These are phyloP conservation scores for Axea sp. DNA, from an alignment of 2,888 invertebrate species.

Conservation along the genomic window DNA sequence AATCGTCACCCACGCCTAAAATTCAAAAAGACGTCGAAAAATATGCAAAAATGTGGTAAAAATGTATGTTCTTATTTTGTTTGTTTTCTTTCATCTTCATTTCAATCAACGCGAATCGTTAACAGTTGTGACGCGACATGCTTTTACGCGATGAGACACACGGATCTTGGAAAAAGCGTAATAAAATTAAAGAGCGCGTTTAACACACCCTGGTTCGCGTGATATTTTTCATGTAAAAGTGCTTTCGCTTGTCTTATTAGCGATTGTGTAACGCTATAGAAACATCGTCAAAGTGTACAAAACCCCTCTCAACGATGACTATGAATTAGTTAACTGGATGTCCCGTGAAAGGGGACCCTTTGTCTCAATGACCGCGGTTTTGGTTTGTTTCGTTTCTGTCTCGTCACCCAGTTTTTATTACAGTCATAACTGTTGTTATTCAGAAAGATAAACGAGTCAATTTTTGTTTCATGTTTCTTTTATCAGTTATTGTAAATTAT, in stretches of 20 bases:
- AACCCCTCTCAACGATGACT: constrained; percentile 60
- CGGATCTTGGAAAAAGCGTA: constrained; percentile 45
- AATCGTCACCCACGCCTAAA: constrained; percentile 16
- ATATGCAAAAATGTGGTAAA: constrained; percentile 54
- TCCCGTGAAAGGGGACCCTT: constrained; percentile 18
- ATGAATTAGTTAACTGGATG: constrained; percentile 62
- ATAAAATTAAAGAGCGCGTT: constrained; percentile 56
- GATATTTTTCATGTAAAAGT: constrained; percentile 49
- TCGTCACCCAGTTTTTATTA: too few species aligned
- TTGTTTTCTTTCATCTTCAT: background rate
- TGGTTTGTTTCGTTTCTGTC: too few species aligned
- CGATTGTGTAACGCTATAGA: constrained; percentile 63
- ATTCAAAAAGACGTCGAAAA: constrained; percentile 56
- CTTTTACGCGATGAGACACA: constrained; percentile 31
- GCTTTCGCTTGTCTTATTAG: constrained; percentile 43
- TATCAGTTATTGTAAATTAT: too few species aligned
- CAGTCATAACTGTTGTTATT: too few species aligned
- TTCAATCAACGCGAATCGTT: constrained; percentile 10
- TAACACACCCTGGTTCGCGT: constrained; percentile 49
- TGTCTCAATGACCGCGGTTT: constrained; percentile 27
- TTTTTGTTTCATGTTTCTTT: too few species aligned
- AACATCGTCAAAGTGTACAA: constrained; percentile 59
- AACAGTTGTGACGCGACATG: too few species aligned
- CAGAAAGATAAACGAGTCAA: too few species aligned
- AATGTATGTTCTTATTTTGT: constrained; percentile 21